Base-by-base conservation (phyloP, 2,888 invertebrate genomes). In the Drosophila villosipedis region DNA sequence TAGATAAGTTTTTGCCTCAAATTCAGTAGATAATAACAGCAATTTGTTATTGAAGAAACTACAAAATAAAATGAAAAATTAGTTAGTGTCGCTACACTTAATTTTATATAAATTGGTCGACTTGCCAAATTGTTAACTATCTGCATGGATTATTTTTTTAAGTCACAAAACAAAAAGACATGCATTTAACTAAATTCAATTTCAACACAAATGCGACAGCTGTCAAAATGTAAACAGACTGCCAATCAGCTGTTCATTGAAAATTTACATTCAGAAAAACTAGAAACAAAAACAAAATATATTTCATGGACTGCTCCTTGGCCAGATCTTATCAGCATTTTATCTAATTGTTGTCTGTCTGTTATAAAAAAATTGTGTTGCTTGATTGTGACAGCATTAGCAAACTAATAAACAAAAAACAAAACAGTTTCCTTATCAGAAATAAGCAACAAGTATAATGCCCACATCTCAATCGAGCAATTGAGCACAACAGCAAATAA, bases 371-470 rank as follows among this genome's bases (percentile, higher is more conserved):
- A 14, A 47, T 16, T 1, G 16, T 47, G 16, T 28, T 25, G 25
- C 22, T 35, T 25, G 30, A 47, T 30, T 43, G 16, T 53, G 53
- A 22, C 58, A 58, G 30, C 68, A 73, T 73, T 43, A 60, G 47
- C 60, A 49, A 52, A 39, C 37, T 55, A 54, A 22, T 28, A 33
- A 60, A 39, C 25, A 25, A 61, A 33, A 39, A 28, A 52, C 50
- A 49, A 62, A 73, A 70, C 64, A 47, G 62, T 61, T 70, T 75
- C 68, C 60, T 74, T 81, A 80, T 82, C 80, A 80, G 76, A 66
- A 74, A 70, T 74, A 73, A 68, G 80, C 69, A 82, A 82, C 80
- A 82, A 68, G 59, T 53, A 68, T 41, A 65, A 9, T 35, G 16
- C 33, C 28, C 47, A 43, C 50, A 31, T 55, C 39, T 43, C 41